Evolutionary conservation across 2,888 invertebrate genomes (phyloP).

Genomic region (Andrena camellia): DNA sequence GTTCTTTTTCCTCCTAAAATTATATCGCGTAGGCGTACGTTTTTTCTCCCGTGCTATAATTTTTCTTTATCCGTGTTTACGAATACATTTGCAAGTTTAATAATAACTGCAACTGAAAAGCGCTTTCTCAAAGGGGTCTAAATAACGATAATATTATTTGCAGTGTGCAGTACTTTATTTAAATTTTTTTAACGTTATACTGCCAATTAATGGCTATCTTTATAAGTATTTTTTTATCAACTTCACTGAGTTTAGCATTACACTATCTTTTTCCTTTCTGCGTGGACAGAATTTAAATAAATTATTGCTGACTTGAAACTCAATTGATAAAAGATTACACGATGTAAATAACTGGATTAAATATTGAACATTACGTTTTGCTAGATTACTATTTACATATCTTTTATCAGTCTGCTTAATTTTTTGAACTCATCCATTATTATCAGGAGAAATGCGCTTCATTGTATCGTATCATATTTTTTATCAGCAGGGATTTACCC

Average conservation of each 20-base stretch:
- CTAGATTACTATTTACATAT: too few relatives aligned
- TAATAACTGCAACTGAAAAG: not conserved
- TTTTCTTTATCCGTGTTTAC: not conserved
- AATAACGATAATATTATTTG: too few relatives aligned
- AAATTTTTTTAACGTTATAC: too few relatives aligned
- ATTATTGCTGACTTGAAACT: not conserved
- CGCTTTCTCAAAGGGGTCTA: too few relatives aligned
- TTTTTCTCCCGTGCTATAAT: not conserved
- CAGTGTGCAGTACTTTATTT: too few relatives aligned
- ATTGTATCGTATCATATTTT: not conserved
- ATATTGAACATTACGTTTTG: too few relatives aligned
- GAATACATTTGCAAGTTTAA: not conserved
- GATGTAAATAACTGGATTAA: too few relatives aligned
- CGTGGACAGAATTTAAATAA: not conserved
- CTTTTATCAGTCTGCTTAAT: too few relatives aligned
- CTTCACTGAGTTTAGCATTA: not conserved
- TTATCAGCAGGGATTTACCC: not conserved
- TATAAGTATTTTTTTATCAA: not conserved
- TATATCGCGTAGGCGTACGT: not conserved
- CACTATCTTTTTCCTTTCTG: not conserved
- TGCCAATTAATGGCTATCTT: not conserved
- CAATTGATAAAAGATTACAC: not conserved
- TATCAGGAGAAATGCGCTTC: conserved; percentile 6
- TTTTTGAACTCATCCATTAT: not conserved
- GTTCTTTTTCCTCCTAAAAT: not conserved